Percentiles rank a stretch among this genome's conserved stretches.
phyloP scores from a whole-genome alignment of 2,888 invertebrate species.

The Malacosoma neustria region DNA sequence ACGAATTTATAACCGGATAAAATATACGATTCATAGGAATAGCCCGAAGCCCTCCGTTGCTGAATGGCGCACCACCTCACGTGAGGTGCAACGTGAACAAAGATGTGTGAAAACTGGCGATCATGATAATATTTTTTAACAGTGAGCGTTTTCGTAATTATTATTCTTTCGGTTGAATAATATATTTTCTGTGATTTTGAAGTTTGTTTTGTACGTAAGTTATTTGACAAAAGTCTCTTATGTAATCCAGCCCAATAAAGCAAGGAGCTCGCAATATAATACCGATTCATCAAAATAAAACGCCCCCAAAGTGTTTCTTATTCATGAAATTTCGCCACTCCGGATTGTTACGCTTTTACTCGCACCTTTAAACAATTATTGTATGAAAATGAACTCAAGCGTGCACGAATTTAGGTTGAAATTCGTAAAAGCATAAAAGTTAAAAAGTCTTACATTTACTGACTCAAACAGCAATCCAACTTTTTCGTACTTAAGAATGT shows the following conservation, averaged over 20 bases:
- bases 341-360: constrained; percentile 20
- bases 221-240: not conserved
- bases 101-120: too few relatives aligned
- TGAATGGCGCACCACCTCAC: too few relatives aligned
- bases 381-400: not conserved
- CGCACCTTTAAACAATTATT: constrained; percentile 6
- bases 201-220: not conserved
- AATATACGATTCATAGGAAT: too few relatives aligned
- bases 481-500: not conserved
- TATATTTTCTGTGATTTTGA: too few relatives aligned
- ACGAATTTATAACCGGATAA: too few relatives aligned
- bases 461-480: not conserved
- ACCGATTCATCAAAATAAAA: not conserved
- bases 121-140: too few relatives aligned
- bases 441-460: constrained; percentile 1
- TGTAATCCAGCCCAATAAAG: not conserved
- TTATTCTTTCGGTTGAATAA: too few relatives aligned
- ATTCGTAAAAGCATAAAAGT: not conserved
- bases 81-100: too few relatives aligned
- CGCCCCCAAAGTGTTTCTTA: constrained; percentile 24
- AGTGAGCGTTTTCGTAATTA: too few relatives aligned
- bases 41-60: too few relatives aligned
- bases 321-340: constrained; percentile 29
- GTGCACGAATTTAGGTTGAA: not conserved
- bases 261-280: not conserved